Percentiles rank a stretch among this genome's conserved stretches.
Evolutionary conservation across 2,888 invertebrate genomes (phyloP).

Genomic region (Mesorhabditis belari): DNA sequence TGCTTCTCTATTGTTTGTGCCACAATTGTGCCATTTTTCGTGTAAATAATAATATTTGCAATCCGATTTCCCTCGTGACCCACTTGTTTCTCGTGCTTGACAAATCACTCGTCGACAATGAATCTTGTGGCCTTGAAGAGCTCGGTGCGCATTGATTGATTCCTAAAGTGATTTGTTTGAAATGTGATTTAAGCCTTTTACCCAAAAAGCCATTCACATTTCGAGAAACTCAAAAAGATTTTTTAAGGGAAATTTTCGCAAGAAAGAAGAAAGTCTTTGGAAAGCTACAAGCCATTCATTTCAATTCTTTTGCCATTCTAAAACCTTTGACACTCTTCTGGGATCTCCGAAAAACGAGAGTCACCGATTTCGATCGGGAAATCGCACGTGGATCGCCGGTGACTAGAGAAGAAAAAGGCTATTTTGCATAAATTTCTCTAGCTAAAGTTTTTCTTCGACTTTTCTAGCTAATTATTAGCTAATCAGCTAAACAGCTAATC

Average conservation of each 20-base stretch:
- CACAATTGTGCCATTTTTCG: no score
- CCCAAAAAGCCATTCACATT: background rate
- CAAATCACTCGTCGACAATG: background rate
- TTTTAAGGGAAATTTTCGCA: background rate
- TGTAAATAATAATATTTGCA: no score
- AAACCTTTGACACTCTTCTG: background rate
- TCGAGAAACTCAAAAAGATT: background rate
- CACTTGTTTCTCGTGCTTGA: background rate
- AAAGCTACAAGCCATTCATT: no score
- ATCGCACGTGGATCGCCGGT: background rate
- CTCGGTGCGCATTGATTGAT: background rate
- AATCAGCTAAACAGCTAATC: no score
- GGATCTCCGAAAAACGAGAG: background rate
- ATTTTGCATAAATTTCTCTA: no score
- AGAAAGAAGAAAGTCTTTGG: background rate
- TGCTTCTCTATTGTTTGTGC: background rate
- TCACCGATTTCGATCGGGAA: background rate
- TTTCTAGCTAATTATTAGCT: no score
- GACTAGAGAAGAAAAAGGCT: no score
- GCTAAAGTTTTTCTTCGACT: no score
- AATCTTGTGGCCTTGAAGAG: background rate
- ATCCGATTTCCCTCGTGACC: no score
- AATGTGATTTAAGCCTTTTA: background rate
- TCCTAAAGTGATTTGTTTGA: background rate
- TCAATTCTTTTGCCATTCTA: no score